Evolutionary conservation across 1,140 invertebrate genomes (phyloP).

Genomic region (Tetranychus urticae): DNA sequence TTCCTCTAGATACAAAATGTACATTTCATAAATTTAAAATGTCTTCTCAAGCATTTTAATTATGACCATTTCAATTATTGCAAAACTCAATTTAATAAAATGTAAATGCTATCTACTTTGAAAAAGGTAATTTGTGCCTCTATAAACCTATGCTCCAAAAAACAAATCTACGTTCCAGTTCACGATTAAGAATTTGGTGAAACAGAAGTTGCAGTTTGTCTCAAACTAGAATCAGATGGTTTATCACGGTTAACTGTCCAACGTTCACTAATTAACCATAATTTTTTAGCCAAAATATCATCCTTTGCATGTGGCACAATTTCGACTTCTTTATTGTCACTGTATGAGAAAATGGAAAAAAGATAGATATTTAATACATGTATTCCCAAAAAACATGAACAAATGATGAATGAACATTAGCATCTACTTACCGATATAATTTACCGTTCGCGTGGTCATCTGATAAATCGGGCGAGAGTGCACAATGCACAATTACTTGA

Average conservation of each 20-base stretch:
- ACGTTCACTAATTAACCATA: background rate
- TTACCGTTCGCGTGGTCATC: background rate
- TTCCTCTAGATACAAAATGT: too few relatives aligned
- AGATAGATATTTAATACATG: background rate
- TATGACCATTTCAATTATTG: too few relatives aligned
- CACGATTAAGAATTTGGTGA: too few relatives aligned
- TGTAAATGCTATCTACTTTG: too few relatives aligned
- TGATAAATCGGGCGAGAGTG: slow-evolving; percentile 24
- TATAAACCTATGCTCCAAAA: too few relatives aligned
- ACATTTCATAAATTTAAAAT: too few relatives aligned
- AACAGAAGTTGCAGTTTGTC: too few relatives aligned
- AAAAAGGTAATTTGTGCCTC: too few relatives aligned
- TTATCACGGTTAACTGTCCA: background rate
- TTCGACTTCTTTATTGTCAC: background rate
- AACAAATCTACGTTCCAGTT: too few relatives aligned
- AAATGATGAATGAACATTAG: background rate
- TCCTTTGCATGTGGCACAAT: background rate
- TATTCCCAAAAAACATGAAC: background rate
- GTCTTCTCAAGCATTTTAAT: too few relatives aligned
- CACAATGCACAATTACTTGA: slow-evolving; percentile 48
- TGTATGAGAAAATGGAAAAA: background rate
- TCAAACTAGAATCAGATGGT: background rate
- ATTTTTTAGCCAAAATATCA: background rate
- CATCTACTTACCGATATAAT: background rate
- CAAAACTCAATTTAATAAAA: too few relatives aligned